Evolutionary conservation across 1,140 invertebrate species (phyloP), one percentile per base, ranked within the genome.

Genomic region (Drosophila suzukii): DNA sequence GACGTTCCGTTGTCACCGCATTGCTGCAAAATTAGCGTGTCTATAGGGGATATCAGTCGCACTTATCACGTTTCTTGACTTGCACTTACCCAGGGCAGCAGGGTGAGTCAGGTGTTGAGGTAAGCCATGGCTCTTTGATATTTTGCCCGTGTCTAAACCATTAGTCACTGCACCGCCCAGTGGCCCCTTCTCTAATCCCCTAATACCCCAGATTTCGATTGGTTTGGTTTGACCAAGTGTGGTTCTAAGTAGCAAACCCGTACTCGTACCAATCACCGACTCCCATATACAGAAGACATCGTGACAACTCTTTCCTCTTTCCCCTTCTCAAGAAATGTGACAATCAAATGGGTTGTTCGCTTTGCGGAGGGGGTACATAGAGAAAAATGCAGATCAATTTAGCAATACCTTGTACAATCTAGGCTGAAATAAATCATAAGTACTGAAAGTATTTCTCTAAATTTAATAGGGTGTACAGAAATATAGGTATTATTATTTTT

Each of bases 141-240:
- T 56, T 70, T 38, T n/a, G 55, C 50, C 50, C 44, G 72, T 44
- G 67, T 67, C 58, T 58, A 74, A 78, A 38, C 32, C 62, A 85
- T 86, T 85, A 85, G 78, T 85, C 81, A 86, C 71, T n/a, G n/a
- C 39, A 70, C 62, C 79, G 75, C 80, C 79, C 75, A 83, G 63
- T 58, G 44, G 62, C 34, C 55, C 58, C 50, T 13, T 34, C 49
- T 57, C 50, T 44, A 53, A 53, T 43, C 44, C 38, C n/a, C 30
- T 65, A 66, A 75, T 74, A n/a, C 72, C 68, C 58, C 30, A 43
- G 66, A 80, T 73, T 67, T 75, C 11, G 4, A 51, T 36, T 15
- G 30, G 55, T 57, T 36, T 15, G 30, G 55, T 57, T 36, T 56
- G 49, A 36, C 66, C 53, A 55, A 68, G 30, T 57, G 41, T 56